These are phyloP conservation scores for Crioceris asparagi DNA, from an alignment of 2,888 invertebrate genomes.

Conservation along the genomic window DNA sequence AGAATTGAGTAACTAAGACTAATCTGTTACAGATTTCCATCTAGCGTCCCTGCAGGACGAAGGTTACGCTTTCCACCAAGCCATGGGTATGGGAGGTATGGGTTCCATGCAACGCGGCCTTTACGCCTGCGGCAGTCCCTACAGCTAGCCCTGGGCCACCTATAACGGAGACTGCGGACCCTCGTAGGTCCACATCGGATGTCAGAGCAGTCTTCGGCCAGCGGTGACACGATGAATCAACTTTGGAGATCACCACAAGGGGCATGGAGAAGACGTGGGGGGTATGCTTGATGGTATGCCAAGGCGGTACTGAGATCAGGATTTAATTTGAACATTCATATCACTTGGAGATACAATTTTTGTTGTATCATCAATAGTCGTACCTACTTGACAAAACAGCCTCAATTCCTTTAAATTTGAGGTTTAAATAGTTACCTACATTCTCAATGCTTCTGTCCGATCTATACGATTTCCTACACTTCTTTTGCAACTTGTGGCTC, in stretches of 20 bases:
- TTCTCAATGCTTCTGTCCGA: too few relatives aligned
- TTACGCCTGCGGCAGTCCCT: constrained; percentile 42
- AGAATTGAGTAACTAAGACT: too few relatives aligned
- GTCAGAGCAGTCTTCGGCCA: constrained; percentile 36
- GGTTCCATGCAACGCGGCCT: constrained; percentile 42
- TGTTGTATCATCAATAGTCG: too few relatives aligned
- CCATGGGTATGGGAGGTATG: constrained; percentile 43
- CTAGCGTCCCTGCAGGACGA: constrained; percentile 43
- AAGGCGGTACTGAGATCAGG: too few relatives aligned
- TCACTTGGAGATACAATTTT: too few relatives aligned
- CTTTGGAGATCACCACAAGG: constrained; percentile 8
- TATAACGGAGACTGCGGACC: constrained; percentile 43
- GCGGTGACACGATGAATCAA: constrained; percentile 31
- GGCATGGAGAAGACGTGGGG: constrained; percentile 4
- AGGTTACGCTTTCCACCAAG: constrained; percentile 43
- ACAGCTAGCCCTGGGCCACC: constrained; percentile 44
- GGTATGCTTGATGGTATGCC: too few relatives aligned
- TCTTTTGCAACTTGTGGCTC: constrained; percentile 8
- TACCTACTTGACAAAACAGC: too few relatives aligned
- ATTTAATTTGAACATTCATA: too few relatives aligned
- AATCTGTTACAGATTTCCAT: constrained; percentile 41
- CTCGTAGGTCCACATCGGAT: constrained; percentile 36
- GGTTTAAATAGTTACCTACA: too few relatives aligned
- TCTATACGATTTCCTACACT: constrained; percentile 1
- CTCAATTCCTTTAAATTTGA: too few relatives aligned